These are phyloP conservation scores for Ecliptopera silaceata DNA, from an alignment of 2,888 invertebrate genomes.

Conservation along the genomic window DNA sequence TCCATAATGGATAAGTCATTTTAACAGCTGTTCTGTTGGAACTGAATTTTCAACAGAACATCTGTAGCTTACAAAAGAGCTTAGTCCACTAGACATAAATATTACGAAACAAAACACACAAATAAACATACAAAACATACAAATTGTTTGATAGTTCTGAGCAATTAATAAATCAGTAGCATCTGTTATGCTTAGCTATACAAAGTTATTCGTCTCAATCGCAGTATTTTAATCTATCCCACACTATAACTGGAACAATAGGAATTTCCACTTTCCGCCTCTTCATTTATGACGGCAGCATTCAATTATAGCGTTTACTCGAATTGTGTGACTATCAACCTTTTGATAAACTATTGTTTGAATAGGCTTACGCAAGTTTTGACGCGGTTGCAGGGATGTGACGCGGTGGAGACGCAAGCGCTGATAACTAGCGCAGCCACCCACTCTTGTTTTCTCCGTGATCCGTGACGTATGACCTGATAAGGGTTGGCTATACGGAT, in stretches of 20 bases:
- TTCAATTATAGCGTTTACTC: constrained; percentile 20
- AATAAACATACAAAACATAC: too few relatives aligned
- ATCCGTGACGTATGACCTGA: constrained; percentile 59
- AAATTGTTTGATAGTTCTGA: too few relatives aligned
- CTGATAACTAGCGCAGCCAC: constrained; percentile 62
- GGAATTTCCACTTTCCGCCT: constrained; percentile 14
- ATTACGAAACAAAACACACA: too few relatives aligned
- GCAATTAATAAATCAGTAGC: too few relatives aligned
- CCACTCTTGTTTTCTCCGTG: constrained; percentile 66
- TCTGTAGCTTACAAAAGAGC: too few relatives aligned
- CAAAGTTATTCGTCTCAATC: too few relatives aligned
- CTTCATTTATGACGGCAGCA: constrained; percentile 17
- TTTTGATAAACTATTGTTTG: constrained; percentile 48
- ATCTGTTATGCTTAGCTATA: too few relatives aligned
- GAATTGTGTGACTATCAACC: constrained; percentile 25
- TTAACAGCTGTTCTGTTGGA: constrained; percentile 13
- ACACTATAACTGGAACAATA: constrained; percentile 13
- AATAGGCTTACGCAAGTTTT: constrained; percentile 53
- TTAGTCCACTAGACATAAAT: too few relatives aligned
- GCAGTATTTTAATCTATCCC: background rate
- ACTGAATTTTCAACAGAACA: background rate
- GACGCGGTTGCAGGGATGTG: constrained; percentile 50
- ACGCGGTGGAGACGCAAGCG: constrained; percentile 55
- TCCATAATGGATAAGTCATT: constrained; percentile 49
- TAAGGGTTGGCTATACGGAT: constrained; percentile 48